phyloP scores from a whole-genome alignment of 2,113 vertebrate genomes.

The Hippocampus comes region DNA sequence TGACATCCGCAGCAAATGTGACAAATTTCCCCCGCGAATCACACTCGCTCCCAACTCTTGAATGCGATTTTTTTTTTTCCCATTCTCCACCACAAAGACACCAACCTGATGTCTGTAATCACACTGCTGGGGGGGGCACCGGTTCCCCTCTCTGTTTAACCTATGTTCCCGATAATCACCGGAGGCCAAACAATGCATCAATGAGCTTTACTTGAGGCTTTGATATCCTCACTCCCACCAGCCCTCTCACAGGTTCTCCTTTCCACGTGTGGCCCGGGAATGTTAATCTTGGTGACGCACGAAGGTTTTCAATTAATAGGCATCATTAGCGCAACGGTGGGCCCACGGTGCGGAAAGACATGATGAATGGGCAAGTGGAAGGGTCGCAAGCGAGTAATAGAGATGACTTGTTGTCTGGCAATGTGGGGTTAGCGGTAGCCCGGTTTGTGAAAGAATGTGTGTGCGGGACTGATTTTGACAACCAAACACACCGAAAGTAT shows the following conservation, averaged over 20 bases:
- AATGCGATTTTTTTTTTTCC: neutral
- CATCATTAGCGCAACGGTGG: slow-evolving; percentile 68
- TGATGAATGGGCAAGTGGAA: slow-evolving; percentile 60
- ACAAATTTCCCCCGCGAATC: slow-evolving; percentile 1
- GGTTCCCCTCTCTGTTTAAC: slow-evolving; percentile 57
- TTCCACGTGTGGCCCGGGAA: slow-evolving; percentile 31
- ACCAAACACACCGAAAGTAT: slow-evolving; percentile 8
- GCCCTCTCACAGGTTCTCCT: slow-evolving; percentile 1
- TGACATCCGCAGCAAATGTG: slow-evolving; percentile 7
- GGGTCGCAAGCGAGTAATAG: slow-evolving; percentile 24
- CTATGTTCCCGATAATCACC: slow-evolving; percentile 54
- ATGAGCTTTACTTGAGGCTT: slow-evolving; percentile 47
- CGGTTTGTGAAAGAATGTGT: slow-evolving; percentile 31
- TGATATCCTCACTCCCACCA: slow-evolving; percentile 42
- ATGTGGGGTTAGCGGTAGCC: slow-evolving; percentile 33
- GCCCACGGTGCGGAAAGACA: slow-evolving; percentile 49
- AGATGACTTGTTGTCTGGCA: slow-evolving; percentile 48
- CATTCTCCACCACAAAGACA: slow-evolving; percentile 19
- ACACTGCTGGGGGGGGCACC: slow-evolving; percentile 15
- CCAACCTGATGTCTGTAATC: slow-evolving; percentile 41
- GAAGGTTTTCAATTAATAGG: slow-evolving; percentile 73
- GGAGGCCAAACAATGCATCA: slow-evolving; percentile 35
- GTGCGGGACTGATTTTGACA: slow-evolving; percentile 24
- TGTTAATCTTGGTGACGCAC: slow-evolving; percentile 65
- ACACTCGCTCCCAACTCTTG: slow-evolving; percentile 12